phyloP scores from a whole-genome alignment of 2,113 vertebrate species.

The Promerops cafer region DNA sequence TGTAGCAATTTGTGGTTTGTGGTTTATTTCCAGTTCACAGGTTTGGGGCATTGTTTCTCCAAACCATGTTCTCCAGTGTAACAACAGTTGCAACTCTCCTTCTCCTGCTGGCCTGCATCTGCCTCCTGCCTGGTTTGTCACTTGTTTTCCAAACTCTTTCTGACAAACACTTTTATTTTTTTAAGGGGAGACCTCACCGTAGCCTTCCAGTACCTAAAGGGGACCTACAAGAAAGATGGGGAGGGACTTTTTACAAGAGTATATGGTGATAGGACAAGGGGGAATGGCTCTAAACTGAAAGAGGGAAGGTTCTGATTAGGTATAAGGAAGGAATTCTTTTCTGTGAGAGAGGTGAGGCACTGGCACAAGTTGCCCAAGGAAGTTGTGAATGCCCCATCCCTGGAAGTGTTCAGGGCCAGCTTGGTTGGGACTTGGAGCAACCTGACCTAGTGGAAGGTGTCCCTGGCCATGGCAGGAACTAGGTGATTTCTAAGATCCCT shows the following conservation, averaged over 20 bases:
- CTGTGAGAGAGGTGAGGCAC: neutral
- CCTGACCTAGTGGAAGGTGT: neutral
- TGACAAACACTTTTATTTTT: neutral
- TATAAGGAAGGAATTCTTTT: neutral
- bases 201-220: neutral
- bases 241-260: neutral
- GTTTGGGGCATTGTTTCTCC: neutral
- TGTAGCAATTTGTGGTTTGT: neutral
- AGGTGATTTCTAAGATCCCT: neutral
- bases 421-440: neutral
- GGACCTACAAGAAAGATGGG: neutral
- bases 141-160: neutral
- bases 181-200: neutral
- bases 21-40: neutral
- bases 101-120: neutral
- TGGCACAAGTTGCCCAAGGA: neutral
- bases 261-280: neutral
- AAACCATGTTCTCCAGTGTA: neutral
- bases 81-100: neutral
- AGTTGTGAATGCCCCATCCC: neutral
- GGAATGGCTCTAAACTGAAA: neutral
- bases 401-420: neutral
- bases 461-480: neutral
- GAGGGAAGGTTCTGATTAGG: neutral
- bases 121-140: neutral